Percentiles rank a stretch among this genome's conserved stretches.
Evolutionary conservation across 2,888 invertebrate genomes (phyloP).

Genomic region (Lamproptera curius): DNA sequence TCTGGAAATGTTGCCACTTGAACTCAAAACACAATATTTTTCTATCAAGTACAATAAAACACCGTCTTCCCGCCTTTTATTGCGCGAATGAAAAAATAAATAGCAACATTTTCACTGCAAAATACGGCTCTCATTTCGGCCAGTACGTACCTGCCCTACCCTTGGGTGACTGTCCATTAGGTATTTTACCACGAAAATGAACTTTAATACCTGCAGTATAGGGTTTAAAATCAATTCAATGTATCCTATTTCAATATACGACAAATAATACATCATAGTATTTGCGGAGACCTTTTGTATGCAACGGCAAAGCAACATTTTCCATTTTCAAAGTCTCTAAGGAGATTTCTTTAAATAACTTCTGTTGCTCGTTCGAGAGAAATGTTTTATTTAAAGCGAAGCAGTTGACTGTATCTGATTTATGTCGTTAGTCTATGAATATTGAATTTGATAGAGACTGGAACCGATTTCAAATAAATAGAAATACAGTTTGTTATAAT

Average conservation of each 20-base stretch:
- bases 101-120: slow-evolving; percentile 6
- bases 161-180: slow-evolving; percentile 8
- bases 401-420: too few species aligned
- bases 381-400: too few species aligned
- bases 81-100: slow-evolving; percentile 1
- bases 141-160: slow-evolving; percentile 12
- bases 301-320: slow-evolving; percentile 1
- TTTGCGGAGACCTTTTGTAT: slow-evolving; percentile 1
- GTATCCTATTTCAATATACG: neutral
- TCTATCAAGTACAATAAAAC: neutral
- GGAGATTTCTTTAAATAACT: neutral
- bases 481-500: too few species aligned
- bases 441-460: too few species aligned
- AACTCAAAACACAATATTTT: neutral
- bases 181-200: neutral
- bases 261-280: slow-evolving; percentile 3
- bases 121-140: slow-evolving; percentile 9
- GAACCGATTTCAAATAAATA: too few species aligned
- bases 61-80: slow-evolving; percentile 3
- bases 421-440: too few species aligned
- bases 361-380: neutral
- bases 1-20: neutral
- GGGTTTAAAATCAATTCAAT: neutral
- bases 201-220: neutral
- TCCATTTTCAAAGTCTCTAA: neutral